phyloP scores from a whole-genome alignment of 2,888 invertebrate genomes.

The Thumatha senex region DNA sequence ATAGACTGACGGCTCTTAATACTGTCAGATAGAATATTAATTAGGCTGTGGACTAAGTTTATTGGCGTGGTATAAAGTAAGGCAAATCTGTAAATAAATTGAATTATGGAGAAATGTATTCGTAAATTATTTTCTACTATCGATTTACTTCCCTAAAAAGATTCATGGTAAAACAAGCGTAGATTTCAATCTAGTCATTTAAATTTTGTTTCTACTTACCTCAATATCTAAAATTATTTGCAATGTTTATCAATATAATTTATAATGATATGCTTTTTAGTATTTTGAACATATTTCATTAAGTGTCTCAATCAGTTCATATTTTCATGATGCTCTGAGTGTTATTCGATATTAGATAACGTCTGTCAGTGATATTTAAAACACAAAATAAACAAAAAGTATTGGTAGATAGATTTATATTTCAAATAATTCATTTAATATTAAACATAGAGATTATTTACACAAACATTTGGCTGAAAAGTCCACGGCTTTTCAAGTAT shows the following conservation, averaged over 20 bases:
- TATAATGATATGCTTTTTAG: neutral
- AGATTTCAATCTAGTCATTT: neutral
- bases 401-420: conserved; percentile 78
- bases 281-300: too few relatives aligned
- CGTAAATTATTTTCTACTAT: conserved; percentile 32
- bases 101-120: too few relatives aligned
- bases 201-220: too few relatives aligned
- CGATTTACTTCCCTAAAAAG: too few relatives aligned
- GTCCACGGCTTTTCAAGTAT: conserved; percentile 59
- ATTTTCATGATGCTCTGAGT: neutral
- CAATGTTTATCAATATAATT: too few relatives aligned
- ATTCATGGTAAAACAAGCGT: too few relatives aligned
- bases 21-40: conserved; percentile 64
- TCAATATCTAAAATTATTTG: too few relatives aligned
- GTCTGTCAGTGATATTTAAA: conserved; percentile 3
- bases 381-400: conserved; percentile 47
- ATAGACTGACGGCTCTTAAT: conserved; percentile 76
- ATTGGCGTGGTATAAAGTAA: conserved; percentile 54
- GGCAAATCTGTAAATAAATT: too few relatives aligned
- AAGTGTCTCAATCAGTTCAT: neutral
- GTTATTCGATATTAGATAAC: neutral
- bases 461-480: conserved; percentile 80
- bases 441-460: conserved; percentile 80
- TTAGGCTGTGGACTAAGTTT: conserved; percentile 68
- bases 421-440: conserved; percentile 77